A percentile compares a stretch with the other conserved stretches of the same genome.
Evolutionary conservation across 1,140 invertebrate species (phyloP).

Genomic region (Cylas formicarius): DNA sequence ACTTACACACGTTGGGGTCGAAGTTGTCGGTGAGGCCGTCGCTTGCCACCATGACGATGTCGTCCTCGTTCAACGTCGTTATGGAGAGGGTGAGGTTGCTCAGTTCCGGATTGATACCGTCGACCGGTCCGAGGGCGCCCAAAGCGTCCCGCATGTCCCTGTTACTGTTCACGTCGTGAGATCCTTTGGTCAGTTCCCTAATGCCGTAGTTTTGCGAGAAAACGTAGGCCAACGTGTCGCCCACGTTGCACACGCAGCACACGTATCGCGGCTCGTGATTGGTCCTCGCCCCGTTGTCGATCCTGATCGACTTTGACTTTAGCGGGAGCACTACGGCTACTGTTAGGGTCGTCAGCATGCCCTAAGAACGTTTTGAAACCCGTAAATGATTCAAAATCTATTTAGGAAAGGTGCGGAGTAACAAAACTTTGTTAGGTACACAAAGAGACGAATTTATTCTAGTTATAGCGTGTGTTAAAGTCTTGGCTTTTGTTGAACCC

Average conservation of each 20-base stretch:
- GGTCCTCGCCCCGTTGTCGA: conserved; percentile 7
- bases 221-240: conserved; percentile 83
- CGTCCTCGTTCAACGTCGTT: conserved; percentile 74
- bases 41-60: conserved; percentile 83
- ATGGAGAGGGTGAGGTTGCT: conserved; percentile 86
- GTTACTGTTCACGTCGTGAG: conserved; percentile 84
- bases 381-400: too few species aligned
- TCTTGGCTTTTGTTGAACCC: too few species aligned
- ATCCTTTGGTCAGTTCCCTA: conserved; percentile 67
- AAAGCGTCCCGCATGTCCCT: conserved; percentile 87
- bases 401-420: too few species aligned
- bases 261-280: conserved; percentile 53
- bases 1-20: conserved; percentile 90
- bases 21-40: conserved; percentile 93
- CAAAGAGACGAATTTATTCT: too few species aligned
- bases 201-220: conserved; percentile 72
- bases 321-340: conserved; percentile 69
- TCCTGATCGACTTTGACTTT: conserved; percentile 21
- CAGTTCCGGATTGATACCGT: conserved; percentile 73
- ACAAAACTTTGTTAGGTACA: too few species aligned
- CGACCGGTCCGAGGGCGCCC: conserved; percentile 82
- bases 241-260: conserved; percentile 86
- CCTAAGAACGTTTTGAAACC: too few species aligned
- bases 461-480: too few species aligned
- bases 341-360: conserved; percentile 80